phyloP scores from a whole-genome alignment of 2,888 invertebrate genomes.

The Caenorhabditis sp. region DNA sequence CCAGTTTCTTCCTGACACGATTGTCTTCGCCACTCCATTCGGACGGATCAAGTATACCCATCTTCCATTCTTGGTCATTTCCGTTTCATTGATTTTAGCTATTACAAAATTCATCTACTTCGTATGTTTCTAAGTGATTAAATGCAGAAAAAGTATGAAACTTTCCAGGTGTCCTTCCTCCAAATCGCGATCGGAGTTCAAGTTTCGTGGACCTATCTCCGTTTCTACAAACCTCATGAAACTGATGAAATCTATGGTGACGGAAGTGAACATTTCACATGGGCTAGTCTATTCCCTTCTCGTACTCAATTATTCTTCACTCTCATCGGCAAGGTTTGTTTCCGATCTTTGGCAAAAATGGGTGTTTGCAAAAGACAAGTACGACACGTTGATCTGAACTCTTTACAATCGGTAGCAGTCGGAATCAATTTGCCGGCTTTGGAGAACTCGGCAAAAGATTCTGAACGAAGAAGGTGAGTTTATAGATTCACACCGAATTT shows the following conservation, averaged over 20 bases:
- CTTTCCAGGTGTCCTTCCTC: slow-evolving; percentile 56
- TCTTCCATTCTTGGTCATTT: slow-evolving; percentile 75
- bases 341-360: slow-evolving; percentile 71
- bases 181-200: slow-evolving; percentile 77
- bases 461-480: slow-evolving; percentile 69
- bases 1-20: slow-evolving; percentile 81
- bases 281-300: slow-evolving; percentile 82
- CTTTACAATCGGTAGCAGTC: slow-evolving; percentile 73
- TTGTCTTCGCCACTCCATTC: slow-evolving; percentile 78
- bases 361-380: slow-evolving; percentile 76
- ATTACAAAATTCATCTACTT: slow-evolving; percentile 61
- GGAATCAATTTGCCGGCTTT: slow-evolving; percentile 69
- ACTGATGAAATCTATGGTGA: slow-evolving; percentile 78
- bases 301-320: slow-evolving; percentile 75
- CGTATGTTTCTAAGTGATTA: slow-evolving; percentile 23
- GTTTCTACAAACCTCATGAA: slow-evolving; percentile 78
- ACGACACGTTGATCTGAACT: slow-evolving; percentile 75
- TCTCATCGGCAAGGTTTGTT: slow-evolving; percentile 72
- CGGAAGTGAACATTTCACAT: slow-evolving; percentile 81
- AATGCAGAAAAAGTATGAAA: too few species aligned
- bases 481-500: background rate
- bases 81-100: slow-evolving; percentile 62
- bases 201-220: slow-evolving; percentile 81
- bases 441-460: slow-evolving; percentile 70
- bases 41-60: slow-evolving; percentile 82